A percentile compares a stretch with the other conserved stretches of the same genome.
These are phyloP conservation scores for Caranx ignobilis DNA, from an alignment of 2,113 vertebrate species.

Conservation along the genomic window DNA sequence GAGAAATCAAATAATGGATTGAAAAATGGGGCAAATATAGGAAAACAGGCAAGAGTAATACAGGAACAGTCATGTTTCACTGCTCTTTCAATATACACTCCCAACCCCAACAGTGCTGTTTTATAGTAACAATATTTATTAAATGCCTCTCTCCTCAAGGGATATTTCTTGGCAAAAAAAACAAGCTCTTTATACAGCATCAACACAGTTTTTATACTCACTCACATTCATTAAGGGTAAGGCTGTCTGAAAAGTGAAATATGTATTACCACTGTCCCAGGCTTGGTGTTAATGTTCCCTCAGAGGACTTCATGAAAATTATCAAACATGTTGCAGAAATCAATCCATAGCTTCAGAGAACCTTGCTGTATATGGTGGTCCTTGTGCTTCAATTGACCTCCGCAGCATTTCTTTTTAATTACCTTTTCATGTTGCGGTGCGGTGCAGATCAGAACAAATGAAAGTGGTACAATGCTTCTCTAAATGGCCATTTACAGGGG, in stretches of 20 bases:
- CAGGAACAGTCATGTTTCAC: conserved; percentile 35
- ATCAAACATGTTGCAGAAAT: conserved; percentile 24
- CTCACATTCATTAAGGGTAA: conserved; percentile 34
- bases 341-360: conserved; percentile 3
- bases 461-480: conserved; percentile 33
- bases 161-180: conserved; percentile 43
- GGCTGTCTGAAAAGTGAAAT: conserved; percentile 9
- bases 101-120: conserved; percentile 20
- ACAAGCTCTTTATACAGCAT: conserved; percentile 30
- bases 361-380: not conserved
- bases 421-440: conserved; percentile 10
- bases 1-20: conserved; percentile 51
- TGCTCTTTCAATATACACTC: conserved; percentile 30
- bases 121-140: conserved; percentile 49
- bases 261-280: not conserved
- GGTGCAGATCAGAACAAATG: conserved; percentile 24
- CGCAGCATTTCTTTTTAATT: conserved; percentile 29
- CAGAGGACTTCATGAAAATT: conserved; percentile 1
- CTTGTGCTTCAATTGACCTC: conserved; percentile 29
- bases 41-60: conserved; percentile 28
- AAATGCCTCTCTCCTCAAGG: conserved; percentile 26
- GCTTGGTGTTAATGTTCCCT: not conserved
- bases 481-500: conserved; percentile 44
- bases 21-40: conserved; percentile 42
- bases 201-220: conserved; percentile 24